Evolutionary conservation across 1,140 invertebrate species (phyloP).

Genomic region (Belonocnema kinseyi): DNA sequence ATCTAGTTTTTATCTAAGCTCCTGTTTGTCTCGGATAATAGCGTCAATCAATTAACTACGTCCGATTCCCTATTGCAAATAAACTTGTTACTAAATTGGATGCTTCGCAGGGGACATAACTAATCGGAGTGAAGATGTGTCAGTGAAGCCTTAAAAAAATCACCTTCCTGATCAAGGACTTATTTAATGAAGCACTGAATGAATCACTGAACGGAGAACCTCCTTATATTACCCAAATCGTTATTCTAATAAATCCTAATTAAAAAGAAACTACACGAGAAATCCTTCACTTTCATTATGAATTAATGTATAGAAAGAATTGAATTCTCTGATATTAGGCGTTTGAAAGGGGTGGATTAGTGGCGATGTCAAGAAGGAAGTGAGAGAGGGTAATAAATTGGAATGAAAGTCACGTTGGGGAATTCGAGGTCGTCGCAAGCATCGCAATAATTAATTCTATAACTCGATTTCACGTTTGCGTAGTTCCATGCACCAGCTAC

Average conservation of each 20-base stretch:
- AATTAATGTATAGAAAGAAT: neutral
- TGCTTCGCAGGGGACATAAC: constrained; percentile 1
- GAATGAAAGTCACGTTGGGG: constrained; percentile 15
- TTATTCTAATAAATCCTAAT: neutral
- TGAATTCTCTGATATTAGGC: no score
- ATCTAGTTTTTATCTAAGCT: neutral
- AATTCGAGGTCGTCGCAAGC: constrained; percentile 6
- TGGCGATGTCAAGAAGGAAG: no score
- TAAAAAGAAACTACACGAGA: neutral
- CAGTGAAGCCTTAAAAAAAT: constrained; percentile 5
- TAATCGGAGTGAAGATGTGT: neutral
- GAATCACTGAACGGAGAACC: neutral
- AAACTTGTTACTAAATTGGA: constrained; percentile 25
- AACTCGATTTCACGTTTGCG: constrained; percentile 10
- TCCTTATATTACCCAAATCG: neutral
- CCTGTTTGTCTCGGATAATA: constrained; percentile 24
- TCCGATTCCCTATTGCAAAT: constrained; percentile 1
- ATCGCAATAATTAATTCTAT: constrained; percentile 14
- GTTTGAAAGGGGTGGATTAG: no score
- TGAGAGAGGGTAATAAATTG: neutral
- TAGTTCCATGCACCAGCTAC: neutral
- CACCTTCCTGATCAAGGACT: neutral
- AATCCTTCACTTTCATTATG: neutral
- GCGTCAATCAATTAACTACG: constrained; percentile 26
- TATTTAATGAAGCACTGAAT: neutral